phyloP scores from a whole-genome alignment of 1,140 invertebrate genomes.

The Cydia strobilella region DNA sequence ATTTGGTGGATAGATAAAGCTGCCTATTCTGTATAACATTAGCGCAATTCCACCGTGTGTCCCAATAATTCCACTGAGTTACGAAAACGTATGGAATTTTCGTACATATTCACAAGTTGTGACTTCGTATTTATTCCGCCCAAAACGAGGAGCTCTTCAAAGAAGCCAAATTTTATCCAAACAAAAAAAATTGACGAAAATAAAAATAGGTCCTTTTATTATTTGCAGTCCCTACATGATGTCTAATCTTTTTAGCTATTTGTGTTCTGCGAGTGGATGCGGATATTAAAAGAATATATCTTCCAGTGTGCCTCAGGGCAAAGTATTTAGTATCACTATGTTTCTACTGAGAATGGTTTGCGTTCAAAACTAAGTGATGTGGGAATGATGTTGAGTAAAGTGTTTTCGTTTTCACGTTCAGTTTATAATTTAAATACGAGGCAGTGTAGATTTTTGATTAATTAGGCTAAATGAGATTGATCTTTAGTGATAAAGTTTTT shows the following conservation, averaged over 20 bases:
- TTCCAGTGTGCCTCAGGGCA: conserved; percentile 38
- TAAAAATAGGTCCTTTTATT: too few species aligned
- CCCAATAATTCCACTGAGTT: too few species aligned
- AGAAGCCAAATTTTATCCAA: too few species aligned
- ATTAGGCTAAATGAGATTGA: not conserved
- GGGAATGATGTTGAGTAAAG: not conserved
- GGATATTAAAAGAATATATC: conserved; percentile 67
- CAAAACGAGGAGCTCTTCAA: too few species aligned
- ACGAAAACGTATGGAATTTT: too few species aligned
- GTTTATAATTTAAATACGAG: not conserved
- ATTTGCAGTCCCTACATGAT: conserved; percentile 46
- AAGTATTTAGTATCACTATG: conserved; percentile 15
- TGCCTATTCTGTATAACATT: too few species aligned
- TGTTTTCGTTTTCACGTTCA: not conserved
- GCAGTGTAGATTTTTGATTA: not conserved
- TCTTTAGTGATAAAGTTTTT: not conserved
- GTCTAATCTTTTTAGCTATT: conserved; percentile 66
- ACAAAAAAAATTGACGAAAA: too few species aligned
- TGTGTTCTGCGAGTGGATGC: conserved; percentile 58
- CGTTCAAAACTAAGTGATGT: conserved; percentile 12
- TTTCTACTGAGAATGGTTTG: conserved; percentile 1
- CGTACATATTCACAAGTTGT: too few species aligned
- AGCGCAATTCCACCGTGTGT: too few species aligned
- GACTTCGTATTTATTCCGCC: too few species aligned
- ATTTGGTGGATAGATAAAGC: too few species aligned